These are phyloP conservation scores for Gasterosteus nipponicus DNA, from an alignment of 2,113 vertebrate species.

Conservation along the genomic window DNA sequence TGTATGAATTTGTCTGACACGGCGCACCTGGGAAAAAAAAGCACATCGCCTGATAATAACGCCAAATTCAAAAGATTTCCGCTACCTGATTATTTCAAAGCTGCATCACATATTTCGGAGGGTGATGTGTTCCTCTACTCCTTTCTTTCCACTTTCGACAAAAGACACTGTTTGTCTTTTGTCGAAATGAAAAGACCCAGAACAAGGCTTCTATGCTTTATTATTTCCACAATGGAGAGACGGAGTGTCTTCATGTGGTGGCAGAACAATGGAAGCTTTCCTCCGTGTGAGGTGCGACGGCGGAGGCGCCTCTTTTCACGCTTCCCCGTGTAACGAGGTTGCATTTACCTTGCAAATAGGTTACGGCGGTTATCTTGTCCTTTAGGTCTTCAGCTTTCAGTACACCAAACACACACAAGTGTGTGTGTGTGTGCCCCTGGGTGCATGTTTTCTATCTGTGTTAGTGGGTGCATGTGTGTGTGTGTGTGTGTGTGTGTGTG, in stretches of 20 bases:
- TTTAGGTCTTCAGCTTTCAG: conserved; percentile 35
- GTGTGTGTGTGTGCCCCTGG: not conserved
- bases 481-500: not conserved
- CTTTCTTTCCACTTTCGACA: not conserved
- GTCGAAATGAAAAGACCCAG: conserved; percentile 70
- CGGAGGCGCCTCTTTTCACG: conserved; percentile 49
- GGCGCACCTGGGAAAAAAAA: conserved; percentile 40
- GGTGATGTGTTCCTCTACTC: conserved; percentile 30
- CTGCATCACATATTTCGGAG: conserved; percentile 45
- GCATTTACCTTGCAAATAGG: conserved; percentile 75
- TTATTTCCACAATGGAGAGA: conserved; percentile 65
- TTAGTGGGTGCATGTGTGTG: not conserved
- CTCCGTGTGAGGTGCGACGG: conserved; percentile 40
- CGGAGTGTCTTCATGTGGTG: conserved; percentile 56
- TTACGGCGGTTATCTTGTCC: conserved; percentile 43
- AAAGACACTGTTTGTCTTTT: conserved; percentile 68
- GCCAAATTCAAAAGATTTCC: conserved; percentile 63
- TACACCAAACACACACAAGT: conserved; percentile 22
- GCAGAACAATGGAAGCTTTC: conserved; percentile 67
- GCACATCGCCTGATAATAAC: conserved; percentile 54
- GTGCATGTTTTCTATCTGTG: conserved; percentile 7
- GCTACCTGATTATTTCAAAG: conserved; percentile 72
- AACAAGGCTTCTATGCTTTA: conserved; percentile 64
- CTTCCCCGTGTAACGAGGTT: conserved; percentile 60
- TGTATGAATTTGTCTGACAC: conserved; percentile 48